phyloP scores from a whole-genome alignment of 2,797 vertebrate genomes.

The Tympanoctomys barrerae region DNA sequence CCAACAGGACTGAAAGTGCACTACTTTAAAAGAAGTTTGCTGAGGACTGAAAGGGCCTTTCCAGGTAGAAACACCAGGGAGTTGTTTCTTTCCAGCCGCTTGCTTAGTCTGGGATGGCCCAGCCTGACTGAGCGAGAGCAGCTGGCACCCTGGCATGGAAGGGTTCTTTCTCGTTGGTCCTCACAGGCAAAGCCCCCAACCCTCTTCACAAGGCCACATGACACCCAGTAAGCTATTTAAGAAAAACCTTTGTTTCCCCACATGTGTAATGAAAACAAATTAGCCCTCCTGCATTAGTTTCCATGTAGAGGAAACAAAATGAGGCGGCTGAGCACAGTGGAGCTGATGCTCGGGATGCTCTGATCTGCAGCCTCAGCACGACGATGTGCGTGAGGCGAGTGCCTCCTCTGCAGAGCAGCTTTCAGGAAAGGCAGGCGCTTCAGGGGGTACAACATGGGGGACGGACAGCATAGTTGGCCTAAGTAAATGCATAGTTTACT shows the following conservation, averaged over 20 bases:
- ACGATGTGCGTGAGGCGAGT: accelerated
- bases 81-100: slow-evolving; percentile 60
- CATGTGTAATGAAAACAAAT: neutral
- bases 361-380: neutral
- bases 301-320: neutral
- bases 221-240: neutral
- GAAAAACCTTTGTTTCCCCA: neutral
- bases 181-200: neutral
- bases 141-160: neutral
- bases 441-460: neutral
- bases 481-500: neutral
- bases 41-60: slow-evolving; percentile 32
- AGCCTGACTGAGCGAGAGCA: slow-evolving; percentile 1
- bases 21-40: slow-evolving; percentile 60
- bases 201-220: neutral
- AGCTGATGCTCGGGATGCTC: neutral
- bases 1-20: neutral
- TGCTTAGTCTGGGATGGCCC: neutral
- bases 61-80: slow-evolving; percentile 5
- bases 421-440: neutral
- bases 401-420: neutral
- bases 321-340: neutral
- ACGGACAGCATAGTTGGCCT: neutral
- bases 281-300: neutral
- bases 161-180: neutral